These are phyloP conservation scores for Drosophila acutilabella DNA, from an alignment of 2,888 invertebrate genomes.

Conservation along the genomic window DNA sequence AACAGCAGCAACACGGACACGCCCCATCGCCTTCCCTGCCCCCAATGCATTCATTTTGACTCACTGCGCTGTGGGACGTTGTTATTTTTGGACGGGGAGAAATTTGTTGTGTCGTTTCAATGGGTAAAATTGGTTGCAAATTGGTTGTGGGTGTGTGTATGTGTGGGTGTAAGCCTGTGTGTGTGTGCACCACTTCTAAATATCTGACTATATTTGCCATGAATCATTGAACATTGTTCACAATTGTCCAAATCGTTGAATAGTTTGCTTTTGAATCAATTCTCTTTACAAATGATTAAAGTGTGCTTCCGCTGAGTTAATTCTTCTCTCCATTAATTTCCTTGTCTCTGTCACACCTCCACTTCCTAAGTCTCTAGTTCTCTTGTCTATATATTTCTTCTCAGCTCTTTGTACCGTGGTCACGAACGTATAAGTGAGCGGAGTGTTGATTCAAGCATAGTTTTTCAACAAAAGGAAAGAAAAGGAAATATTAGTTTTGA, in stretches of 20 bases:
- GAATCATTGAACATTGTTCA: slow-evolving; percentile 21
- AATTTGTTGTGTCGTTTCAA: slow-evolving; percentile 11
- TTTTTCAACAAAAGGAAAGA: no score
- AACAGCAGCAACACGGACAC: slow-evolving; percentile 25
- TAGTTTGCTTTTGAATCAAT: slow-evolving; percentile 2
- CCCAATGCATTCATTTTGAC: slow-evolving; percentile 44
- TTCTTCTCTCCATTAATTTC: not conserved
- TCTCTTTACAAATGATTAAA: slow-evolving; percentile 1
- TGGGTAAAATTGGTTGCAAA: slow-evolving; percentile 23
- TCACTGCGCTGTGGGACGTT: not conserved
- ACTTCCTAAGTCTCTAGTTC: not conserved
- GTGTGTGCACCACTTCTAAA: slow-evolving; percentile 10
- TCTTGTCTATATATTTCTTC: not conserved
- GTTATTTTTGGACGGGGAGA: not conserved
- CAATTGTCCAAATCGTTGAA: slow-evolving; percentile 7
- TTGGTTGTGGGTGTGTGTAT: not conserved
- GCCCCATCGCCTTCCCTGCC: slow-evolving; percentile 32
- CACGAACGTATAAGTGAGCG: no score
- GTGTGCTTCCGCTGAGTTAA: slow-evolving; percentile 3
- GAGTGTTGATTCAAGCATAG: no score
- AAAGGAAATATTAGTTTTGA: no score
- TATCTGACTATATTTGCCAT: slow-evolving; percentile 11
- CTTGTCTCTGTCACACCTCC: not conserved
- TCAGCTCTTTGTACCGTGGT: not conserved
- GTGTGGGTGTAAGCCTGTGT: slow-evolving; percentile 3